These are phyloP conservation scores for Corvus moneduloides DNA, from an alignment of 2,113 vertebrate species.

Conservation along the genomic window DNA sequence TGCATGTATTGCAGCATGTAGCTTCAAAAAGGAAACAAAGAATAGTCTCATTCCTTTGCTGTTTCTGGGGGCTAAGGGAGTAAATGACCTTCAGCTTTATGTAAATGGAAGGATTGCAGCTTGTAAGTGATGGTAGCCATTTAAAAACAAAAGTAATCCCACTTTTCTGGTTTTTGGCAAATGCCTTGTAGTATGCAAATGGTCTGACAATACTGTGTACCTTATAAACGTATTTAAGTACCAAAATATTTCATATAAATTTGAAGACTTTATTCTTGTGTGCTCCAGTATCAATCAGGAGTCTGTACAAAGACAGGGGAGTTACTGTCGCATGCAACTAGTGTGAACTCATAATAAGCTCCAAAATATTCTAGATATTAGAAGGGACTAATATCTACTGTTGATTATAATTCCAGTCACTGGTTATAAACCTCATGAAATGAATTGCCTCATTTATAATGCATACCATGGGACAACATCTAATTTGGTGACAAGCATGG, in stretches of 20 bases:
- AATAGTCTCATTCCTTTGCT: neutral
- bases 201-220: neutral
- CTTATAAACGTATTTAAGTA: neutral
- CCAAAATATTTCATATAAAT: neutral
- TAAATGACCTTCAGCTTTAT: neutral
- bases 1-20: neutral
- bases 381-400: conserved; percentile 34
- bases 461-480: conserved; percentile 38
- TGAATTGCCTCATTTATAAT: conserved; percentile 46
- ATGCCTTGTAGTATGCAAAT: neutral
- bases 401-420: conserved; percentile 59
- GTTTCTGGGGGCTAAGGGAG: neutral
- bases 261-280: neutral
- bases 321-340: neutral
- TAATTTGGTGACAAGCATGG: conserved; percentile 54
- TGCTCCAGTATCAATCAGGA: neutral
- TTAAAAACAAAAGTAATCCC: neutral
- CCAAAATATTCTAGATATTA: conserved; percentile 24
- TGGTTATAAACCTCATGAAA: conserved; percentile 57
- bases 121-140: neutral
- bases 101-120: neutral
- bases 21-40: neutral
- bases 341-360: neutral
- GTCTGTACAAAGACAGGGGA: neutral
- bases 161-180: neutral